Evolutionary conservation across 2,113 vertebrate genomes (phyloP).

Genomic region (Pica pica): DNA sequence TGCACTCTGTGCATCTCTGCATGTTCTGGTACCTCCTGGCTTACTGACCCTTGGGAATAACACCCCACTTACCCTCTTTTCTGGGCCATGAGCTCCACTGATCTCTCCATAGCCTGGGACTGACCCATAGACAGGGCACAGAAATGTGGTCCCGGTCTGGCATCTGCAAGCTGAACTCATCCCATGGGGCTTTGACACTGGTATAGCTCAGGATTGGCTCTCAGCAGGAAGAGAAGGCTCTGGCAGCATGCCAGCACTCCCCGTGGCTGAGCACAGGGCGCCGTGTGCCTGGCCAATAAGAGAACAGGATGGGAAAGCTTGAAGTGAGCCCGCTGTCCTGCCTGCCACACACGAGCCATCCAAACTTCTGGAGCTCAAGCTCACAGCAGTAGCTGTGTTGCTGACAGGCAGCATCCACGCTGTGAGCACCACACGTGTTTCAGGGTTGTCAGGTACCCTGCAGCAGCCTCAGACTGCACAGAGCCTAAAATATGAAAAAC

Average conservation of each 20-base stretch:
- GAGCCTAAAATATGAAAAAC: background rate
- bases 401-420: fast-evolving
- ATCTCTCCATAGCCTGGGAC: background rate
- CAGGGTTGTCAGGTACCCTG: background rate
- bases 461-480: background rate
- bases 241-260: background rate
- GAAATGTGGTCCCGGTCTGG: background rate
- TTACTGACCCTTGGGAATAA: background rate
- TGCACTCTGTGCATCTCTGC: background rate
- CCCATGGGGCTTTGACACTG: background rate
- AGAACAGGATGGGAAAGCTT: background rate
- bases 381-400: fast-evolving
- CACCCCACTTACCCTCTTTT: fast-evolving
- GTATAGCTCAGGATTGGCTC: background rate
- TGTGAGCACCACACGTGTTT: fast-evolving
- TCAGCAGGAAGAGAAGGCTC: background rate
- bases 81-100: background rate
- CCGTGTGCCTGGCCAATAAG: fast-evolving
- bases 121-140: background rate
- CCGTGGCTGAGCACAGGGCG: background rate
- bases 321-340: fast-evolving
- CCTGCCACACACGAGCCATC: fast-evolving
- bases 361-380: background rate
- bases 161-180: background rate
- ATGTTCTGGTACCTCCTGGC: background rate